Conservation (phyloP, 2,113 vertebrate genomes). For the Phrynosoma platyrhinos region DNA sequence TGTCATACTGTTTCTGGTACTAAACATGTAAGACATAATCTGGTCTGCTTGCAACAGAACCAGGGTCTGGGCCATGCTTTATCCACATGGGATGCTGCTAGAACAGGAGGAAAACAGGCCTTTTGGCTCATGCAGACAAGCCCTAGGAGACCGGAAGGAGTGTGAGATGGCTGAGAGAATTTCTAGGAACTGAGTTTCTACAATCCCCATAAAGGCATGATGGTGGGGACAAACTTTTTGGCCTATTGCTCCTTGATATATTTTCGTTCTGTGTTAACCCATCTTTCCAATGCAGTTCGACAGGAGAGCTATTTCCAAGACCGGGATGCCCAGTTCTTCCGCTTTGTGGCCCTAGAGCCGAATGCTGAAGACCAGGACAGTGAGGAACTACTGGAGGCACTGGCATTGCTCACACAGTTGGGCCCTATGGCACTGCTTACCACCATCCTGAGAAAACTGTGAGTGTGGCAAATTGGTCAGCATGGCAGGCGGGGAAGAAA, state of each 20-base stretch:
- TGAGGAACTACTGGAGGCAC: constrained; percentile 89
- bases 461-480: constrained; percentile 53
- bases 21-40: no score
- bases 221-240: not conserved
- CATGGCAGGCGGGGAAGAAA: no score
- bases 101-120: no score
- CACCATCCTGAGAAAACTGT: constrained; percentile 93
- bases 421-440: constrained; percentile 91
- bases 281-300: constrained; percentile 80
- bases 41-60: no score
- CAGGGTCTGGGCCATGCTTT: no score
- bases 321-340: constrained; percentile 92
- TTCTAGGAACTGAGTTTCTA: no score
- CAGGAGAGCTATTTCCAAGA: constrained; percentile 93
- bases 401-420: constrained; percentile 88
- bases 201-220: no score
- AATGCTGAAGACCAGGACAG: constrained; percentile 42
- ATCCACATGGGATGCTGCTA: no score
- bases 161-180: no score
- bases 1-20: no score
- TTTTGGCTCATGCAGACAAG: no score
- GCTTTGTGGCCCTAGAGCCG: constrained; percentile 84
- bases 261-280: rapidly evolving
- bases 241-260: not conserved
- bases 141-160: no score